phyloP scores from a whole-genome alignment of 1,140 invertebrate species.

The Subanguina moxae region DNA sequence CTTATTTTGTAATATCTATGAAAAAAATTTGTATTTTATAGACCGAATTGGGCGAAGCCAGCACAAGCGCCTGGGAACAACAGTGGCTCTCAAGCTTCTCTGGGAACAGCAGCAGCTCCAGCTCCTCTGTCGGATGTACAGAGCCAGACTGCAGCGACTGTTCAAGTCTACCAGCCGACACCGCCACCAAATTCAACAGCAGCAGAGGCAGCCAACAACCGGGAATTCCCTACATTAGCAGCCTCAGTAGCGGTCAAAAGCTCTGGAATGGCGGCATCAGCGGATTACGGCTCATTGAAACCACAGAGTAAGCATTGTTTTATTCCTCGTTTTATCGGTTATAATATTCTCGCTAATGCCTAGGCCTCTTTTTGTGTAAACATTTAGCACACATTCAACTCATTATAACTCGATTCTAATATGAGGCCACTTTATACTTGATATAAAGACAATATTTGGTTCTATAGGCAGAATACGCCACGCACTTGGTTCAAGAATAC shows the following conservation, averaged over 20 bases:
- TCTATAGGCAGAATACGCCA: too few species aligned
- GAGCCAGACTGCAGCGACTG: neutral
- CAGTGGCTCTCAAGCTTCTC: slow-evolving; percentile 7
- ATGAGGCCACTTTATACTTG: too few species aligned
- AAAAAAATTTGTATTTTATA: too few species aligned
- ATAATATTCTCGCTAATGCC: neutral
- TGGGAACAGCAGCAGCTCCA: slow-evolving; percentile 15
- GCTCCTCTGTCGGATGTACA: neutral
- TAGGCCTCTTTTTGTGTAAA: too few species aligned
- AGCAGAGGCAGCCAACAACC: slow-evolving; percentile 24
- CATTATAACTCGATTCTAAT: too few species aligned
- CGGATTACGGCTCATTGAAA: neutral
- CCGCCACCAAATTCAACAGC: slow-evolving; percentile 8
- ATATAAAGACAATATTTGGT: too few species aligned
- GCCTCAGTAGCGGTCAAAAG: slow-evolving; percentile 22
- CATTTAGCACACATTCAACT: too few species aligned
- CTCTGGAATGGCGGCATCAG: neutral
- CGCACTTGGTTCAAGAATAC: too few species aligned
- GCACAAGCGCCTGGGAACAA: slow-evolving; percentile 1
- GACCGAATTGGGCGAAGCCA: slow-evolving; percentile 54
- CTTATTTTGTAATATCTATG: too few species aligned
- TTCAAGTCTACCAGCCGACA: slow-evolving; percentile 18
- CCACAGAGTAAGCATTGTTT: neutral
- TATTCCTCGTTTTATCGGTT: neutral
- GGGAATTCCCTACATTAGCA: slow-evolving; percentile 51